These are phyloP conservation scores for Heterodera carotae DNA, from an alignment of 1,140 invertebrate species.

Conservation along the genomic window DNA sequence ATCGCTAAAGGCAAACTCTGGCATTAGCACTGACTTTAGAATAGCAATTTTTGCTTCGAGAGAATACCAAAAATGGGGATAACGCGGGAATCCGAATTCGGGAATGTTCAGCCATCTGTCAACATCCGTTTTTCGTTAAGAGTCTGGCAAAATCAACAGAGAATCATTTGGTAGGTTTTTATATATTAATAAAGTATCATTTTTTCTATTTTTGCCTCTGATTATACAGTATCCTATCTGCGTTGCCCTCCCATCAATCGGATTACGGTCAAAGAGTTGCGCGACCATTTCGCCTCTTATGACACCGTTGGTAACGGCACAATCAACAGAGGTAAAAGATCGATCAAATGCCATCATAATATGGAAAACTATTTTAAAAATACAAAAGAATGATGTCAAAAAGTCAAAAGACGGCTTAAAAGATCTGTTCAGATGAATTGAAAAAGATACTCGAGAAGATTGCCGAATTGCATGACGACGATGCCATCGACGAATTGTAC, in stretches of 20 bases:
- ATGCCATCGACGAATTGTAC: conserved; percentile 52
- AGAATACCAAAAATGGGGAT: no score
- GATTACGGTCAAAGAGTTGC: conserved; percentile 58
- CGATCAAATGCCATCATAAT: background rate
- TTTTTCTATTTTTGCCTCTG: background rate
- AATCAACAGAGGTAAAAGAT: conserved; percentile 53
- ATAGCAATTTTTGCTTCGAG: no score
- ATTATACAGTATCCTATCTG: conserved; percentile 54
- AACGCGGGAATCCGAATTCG: no score
- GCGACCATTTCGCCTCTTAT: conserved; percentile 49
- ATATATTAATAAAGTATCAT: background rate
- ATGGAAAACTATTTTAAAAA: background rate
- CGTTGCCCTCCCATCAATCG: conserved; percentile 52
- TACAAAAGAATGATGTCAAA: no score
- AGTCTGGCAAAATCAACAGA: conserved; percentile 61
- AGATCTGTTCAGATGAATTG: conserved; percentile 50
- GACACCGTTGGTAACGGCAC: conserved; percentile 56
- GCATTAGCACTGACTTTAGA: no score
- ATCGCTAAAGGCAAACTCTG: no score
- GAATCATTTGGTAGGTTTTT: conserved; percentile 46
- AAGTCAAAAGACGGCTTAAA: no score
- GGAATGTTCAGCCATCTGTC: no score
- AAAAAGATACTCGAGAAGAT: conserved; percentile 51
- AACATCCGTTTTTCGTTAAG: no score
- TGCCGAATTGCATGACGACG: conserved; percentile 49